Evolutionary conservation across 1,140 invertebrate species (phyloP).

Genomic region (fruit fly (Drosophila melanogaster)): Release_6_plus_ISO1_MT NC_004354.4:605001-605500

Average conservation of each 20-base stretch:
- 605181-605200: too few relatives aligned
- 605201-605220: too few relatives aligned
- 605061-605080: neutral
- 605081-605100: neutral
- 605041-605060: neutral
- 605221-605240: neutral
- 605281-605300: neutral
- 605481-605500: neutral
- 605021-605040: slow-evolving; percentile 6
- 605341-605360: slow-evolving; percentile 32
- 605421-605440: slow-evolving; percentile 38
- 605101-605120: neutral
- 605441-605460: slow-evolving; percentile 48
- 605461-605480: slow-evolving; percentile 32
- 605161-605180: too few relatives aligned
- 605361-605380: slow-evolving; percentile 26
- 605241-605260: neutral
- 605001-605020: slow-evolving; percentile 35
- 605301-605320: slow-evolving; percentile 18
- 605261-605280: neutral
- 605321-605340: slow-evolving; percentile 46
- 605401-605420: slow-evolving; percentile 59
- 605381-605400: slow-evolving; percentile 53
- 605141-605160: too few relatives aligned
- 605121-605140: too few relatives aligned